A percentile compares a stretch with the other conserved stretches of the same genome.
These are phyloP conservation scores for Zaprionus ornatus DNA, from an alignment of 1,140 invertebrate species.

Conservation along the genomic window DNA sequence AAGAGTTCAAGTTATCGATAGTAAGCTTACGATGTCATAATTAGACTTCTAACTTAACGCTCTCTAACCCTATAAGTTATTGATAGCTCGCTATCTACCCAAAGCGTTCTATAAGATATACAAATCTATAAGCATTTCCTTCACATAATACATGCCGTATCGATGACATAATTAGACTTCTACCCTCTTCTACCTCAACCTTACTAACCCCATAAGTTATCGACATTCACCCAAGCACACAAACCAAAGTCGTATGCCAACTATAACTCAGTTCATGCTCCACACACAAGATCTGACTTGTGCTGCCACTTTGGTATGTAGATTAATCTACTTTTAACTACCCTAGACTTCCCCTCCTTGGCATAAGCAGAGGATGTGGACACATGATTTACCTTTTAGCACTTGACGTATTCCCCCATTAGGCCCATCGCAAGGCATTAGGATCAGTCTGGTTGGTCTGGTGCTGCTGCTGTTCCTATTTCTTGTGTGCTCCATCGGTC, in stretches of 20 bases:
- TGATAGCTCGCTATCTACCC: background rate
- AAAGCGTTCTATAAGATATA: too few relatives aligned
- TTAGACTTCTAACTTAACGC: too few relatives aligned
- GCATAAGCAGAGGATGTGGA: background rate
- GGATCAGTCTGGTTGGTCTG: slow-evolving; percentile 4
- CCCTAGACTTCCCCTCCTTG: background rate
- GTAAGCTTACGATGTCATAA: too few relatives aligned
- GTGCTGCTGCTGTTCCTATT: background rate
- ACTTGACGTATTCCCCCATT: slow-evolving; percentile 20
- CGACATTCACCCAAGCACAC: background rate
- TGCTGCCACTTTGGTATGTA: background rate
- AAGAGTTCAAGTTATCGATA: background rate
- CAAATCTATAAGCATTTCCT: too few relatives aligned
- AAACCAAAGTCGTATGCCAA: background rate
- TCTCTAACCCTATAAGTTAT: background rate
- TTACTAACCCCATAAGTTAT: background rate
- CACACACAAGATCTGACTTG: background rate
- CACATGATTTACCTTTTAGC: slow-evolving; percentile 23
- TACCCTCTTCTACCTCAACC: too few relatives aligned
- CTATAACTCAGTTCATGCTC: background rate
- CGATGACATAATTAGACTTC: too few relatives aligned
- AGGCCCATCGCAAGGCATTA: slow-evolving; percentile 23
- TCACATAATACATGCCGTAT: too few relatives aligned
- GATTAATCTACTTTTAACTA: slow-evolving; percentile 27
- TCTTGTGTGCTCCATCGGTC: slow-evolving; percentile 16